Percentiles rank a stretch among this genome's conserved stretches.
Evolutionary conservation across 2,797 vertebrate genomes (phyloP).

Genomic region (Notamacropus eugenii): DNA sequence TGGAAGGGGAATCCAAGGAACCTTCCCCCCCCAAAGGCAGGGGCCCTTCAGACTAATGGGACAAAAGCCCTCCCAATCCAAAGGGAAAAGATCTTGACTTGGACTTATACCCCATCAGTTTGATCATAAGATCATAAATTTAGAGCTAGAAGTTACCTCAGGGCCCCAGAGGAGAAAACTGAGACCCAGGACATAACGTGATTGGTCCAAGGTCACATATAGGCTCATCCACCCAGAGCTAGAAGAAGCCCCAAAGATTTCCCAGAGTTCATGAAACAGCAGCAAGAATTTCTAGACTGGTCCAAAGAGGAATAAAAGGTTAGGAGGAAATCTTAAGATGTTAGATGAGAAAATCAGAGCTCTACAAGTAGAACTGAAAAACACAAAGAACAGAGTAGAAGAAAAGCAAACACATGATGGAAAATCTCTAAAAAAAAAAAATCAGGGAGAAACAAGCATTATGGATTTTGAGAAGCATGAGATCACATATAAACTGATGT

Average conservation of each 20-base stretch:
- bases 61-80: too few species aligned
- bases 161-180: neutral
- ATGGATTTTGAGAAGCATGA: neutral
- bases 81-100: too few species aligned
- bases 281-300: neutral
- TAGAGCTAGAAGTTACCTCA: neutral
- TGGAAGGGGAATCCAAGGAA: too few species aligned
- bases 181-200: neutral
- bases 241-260: neutral
- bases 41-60: too few species aligned
- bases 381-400: neutral
- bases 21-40: too few species aligned
- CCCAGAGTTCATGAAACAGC: neutral
- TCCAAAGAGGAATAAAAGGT: neutral
- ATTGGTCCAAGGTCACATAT: neutral
- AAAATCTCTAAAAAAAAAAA: neutral
- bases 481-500: neutral
- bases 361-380: neutral
- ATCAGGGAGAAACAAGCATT: neutral
- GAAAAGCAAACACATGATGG: neutral
- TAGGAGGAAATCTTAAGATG: neutral
- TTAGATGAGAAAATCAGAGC: neutral
- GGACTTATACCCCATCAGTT: too few species aligned
- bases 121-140: neutral
- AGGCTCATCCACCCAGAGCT: neutral